Conservation (phyloP, 2,797 vertebrate species). For the Hypotaenidia okinawae region DNA sequence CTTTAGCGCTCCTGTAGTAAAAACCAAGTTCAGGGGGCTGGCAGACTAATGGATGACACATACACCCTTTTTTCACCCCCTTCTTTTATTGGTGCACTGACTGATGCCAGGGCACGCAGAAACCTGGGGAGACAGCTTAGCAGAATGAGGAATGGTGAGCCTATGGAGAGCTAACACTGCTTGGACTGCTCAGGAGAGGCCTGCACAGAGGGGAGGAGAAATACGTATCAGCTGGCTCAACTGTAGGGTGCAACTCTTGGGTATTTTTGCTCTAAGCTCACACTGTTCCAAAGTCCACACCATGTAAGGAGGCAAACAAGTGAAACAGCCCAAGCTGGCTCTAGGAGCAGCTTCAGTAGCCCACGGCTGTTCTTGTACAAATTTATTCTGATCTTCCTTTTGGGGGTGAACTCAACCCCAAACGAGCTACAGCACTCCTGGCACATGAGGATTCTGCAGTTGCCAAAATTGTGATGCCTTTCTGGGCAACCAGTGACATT, state of each 20-base stretch:
- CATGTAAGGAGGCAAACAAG: background rate
- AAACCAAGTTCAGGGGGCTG: background rate
- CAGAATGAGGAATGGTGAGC: background rate
- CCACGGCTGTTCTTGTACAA: background rate
- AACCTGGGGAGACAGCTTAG: background rate
- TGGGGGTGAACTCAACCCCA: background rate
- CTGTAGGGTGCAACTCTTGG: background rate
- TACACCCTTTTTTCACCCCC: background rate
- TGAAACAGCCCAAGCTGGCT: background rate
- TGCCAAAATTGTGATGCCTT: background rate
- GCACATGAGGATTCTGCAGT: background rate
- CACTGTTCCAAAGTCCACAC: background rate
- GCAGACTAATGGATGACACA: background rate
- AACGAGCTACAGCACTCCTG: background rate
- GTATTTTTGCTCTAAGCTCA: background rate
- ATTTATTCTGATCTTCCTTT: background rate
- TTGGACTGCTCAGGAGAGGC: background rate
- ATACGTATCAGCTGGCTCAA: background rate
- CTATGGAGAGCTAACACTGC: background rate
- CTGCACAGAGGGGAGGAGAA: background rate
- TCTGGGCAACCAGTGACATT: background rate
- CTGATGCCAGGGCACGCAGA: background rate
- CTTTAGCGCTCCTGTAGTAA: background rate
- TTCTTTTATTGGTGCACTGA: background rate
- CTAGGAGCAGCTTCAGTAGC: background rate